Percentiles rank a stretch among this genome's conserved stretches.
phyloP scores from a whole-genome alignment of 2,888 invertebrate genomes.

The Drosophila pseudotalamancana region DNA sequence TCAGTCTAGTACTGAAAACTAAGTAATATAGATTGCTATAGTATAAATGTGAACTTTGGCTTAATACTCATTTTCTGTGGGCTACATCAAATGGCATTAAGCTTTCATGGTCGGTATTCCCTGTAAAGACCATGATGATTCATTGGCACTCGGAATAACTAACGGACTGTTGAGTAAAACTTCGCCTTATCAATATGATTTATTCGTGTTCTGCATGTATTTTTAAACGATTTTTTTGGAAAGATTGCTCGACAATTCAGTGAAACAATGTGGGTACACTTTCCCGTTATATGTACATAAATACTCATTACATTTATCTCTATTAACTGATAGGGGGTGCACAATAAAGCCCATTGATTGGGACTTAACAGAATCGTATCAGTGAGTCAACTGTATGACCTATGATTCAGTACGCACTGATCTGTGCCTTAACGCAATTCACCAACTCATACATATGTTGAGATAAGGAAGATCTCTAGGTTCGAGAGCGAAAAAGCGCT shows the following conservation, averaged over 20 bases:
- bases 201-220: not conserved
- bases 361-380: too few species aligned
- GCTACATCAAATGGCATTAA: too few species aligned
- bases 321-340: slow-evolving; percentile 19
- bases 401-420: slow-evolving; percentile 13
- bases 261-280: not conserved
- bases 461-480: not conserved
- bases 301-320: slow-evolving; percentile 17
- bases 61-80: not conserved
- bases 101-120: slow-evolving; percentile 20
- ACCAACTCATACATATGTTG: not conserved
- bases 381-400: slow-evolving; percentile 27
- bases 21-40: not conserved
- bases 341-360: not conserved
- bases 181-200: slow-evolving; percentile 19
- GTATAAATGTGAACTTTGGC: slow-evolving; percentile 16
- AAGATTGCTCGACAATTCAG: slow-evolving; percentile 13
- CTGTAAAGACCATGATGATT: slow-evolving; percentile 30
- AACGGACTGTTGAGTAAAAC: slow-evolving; percentile 5
- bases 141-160: slow-evolving; percentile 7
- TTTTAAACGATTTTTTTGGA: slow-evolving; percentile 10
- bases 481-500: not conserved
- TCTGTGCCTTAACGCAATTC: not conserved
- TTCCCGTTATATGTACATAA: slow-evolving; percentile 1
- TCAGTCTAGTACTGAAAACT: too few species aligned